Evolutionary conservation across 2,113 vertebrate genomes (phyloP), one percentile per base, ranked within the genome.

Genomic region (Phaethon lepturus): DNA sequence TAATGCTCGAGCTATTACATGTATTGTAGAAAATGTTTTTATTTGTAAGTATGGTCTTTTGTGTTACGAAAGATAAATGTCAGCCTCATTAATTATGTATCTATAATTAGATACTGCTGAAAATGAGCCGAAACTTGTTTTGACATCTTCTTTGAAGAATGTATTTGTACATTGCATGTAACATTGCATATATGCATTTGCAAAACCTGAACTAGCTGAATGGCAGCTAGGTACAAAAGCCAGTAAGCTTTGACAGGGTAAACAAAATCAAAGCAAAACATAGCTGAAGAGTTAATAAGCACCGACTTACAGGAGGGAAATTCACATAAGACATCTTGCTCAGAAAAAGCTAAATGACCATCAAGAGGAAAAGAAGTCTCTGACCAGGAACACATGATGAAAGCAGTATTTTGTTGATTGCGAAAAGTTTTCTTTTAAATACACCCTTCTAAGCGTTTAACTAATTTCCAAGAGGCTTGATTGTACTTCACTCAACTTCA

Each of bases 111-210:
- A 93, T 87, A 97, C 89, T 80, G 75, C 93, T 94, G 93, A 97
- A 97, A 97, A 97, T 25, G 77, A 95, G 96, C 81, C 95, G 91
- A 90, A 96, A 96, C 95, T 95, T 97, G 97, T 97, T 97, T 97
- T 96, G 97, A 96, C 97, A 97, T 97, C 89, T 96, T 86, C 97
- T 97, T 96, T 96, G 96, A 96, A 97, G 95, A 97, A 94, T 80
- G 89, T 89, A 97, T 94, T 97, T 97, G 94, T 97, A 95, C 91
- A 74, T 94, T 86, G 87, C 91, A 88, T 95, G 96, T 96, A 95
- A 90, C 94, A 82, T 42, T 86, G 96, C 81, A 93, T 52, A 94
- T 85, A 88, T 50, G 84, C 89, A 97, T 96, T 97, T 96, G 84
- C 95, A 96, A 95, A 95, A 95, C 80, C 93, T 88, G 66, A 96